Evolutionary conservation across 1,140 invertebrate species (phyloP).

Genomic region (Brachionus rotundiformis): DNA sequence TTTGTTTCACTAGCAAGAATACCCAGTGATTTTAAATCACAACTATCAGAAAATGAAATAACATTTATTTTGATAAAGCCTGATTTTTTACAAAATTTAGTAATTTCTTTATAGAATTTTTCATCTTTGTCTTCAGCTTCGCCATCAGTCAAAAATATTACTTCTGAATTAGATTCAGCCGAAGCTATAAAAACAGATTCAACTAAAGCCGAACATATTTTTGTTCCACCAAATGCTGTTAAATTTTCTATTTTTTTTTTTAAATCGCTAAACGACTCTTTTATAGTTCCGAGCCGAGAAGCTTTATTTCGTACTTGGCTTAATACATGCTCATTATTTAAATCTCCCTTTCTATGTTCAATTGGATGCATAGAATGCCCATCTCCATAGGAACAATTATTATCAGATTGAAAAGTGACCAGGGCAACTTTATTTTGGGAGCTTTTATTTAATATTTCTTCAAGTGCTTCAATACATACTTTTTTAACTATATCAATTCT

Average conservation of each 20-base stretch:
- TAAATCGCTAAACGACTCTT: neutral
- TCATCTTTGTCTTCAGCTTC: neutral
- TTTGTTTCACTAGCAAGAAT: neutral
- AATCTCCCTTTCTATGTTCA: neutral
- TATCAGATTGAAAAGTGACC: neutral
- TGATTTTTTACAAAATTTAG: neutral
- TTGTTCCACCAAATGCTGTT: neutral
- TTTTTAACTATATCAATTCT: constrained; percentile 3
- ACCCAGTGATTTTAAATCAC: neutral
- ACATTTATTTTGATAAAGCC: neutral
- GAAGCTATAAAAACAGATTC: neutral
- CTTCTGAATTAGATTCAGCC: neutral
- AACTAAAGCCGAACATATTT: neutral
- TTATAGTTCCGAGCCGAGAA: neutral
- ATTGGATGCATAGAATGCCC: neutral
- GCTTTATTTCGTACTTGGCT: neutral
- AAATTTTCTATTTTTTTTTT: neutral
- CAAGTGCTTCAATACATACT: neutral
- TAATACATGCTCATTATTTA: neutral
- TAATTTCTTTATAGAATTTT: neutral
- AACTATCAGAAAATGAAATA: neutral
- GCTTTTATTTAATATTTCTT: neutral
- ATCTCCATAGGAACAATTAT: neutral
- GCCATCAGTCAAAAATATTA: neutral
- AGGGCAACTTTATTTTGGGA: neutral